Evolutionary conservation across 2,888 invertebrate species (phyloP), one percentile per base, ranked within the genome.

Genomic region (Agonopterix heracliana): DNA sequence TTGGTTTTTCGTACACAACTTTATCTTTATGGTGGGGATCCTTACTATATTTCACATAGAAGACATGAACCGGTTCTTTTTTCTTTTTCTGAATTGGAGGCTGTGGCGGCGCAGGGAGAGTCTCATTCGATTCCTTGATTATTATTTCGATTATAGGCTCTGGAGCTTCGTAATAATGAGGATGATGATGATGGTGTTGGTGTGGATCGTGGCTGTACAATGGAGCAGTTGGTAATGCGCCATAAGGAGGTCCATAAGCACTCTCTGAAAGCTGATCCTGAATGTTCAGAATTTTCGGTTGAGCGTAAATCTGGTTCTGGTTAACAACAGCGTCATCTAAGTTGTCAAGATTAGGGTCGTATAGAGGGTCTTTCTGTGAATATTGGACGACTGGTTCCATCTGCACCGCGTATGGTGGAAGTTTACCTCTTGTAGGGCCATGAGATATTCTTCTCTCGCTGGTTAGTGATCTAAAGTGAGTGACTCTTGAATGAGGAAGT

Each of bases 61-160:
- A 96, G 1, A 96, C 96, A 66, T 96, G 96, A 40, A 96, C 95
- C 34, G 96, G 95, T 70, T 96, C 96, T 68, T 95, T 95, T 56
- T 90, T 89, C 64, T 85, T 88, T 62, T 87, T 87, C 10, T 63
- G 77, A 10, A 90, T 77, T 11, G 89, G 87, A 2, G 89, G 89
- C 8, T 90, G 84, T 1, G 91, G 90, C 3, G 91, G 90, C 2
- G 93, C 90, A 1, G 95, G 93, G 2, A 95, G 71, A 0, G 94
- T 91, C 65, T 95, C 94, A 69, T 96, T 96, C 0, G 96, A 95
- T 75, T 96, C 96, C 68, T 95, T 96, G 47, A 96, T 96, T 54
- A 96, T 96, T 58, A 96, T 96, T 82, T 96, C 96, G 62, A 96
- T 96, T 13, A 96, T 96, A 4, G 96, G 96, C 69, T 96, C 96